Base-by-base conservation (phyloP, 1,140 invertebrate genomes). In the Ostrea denselamellosa region DNA sequence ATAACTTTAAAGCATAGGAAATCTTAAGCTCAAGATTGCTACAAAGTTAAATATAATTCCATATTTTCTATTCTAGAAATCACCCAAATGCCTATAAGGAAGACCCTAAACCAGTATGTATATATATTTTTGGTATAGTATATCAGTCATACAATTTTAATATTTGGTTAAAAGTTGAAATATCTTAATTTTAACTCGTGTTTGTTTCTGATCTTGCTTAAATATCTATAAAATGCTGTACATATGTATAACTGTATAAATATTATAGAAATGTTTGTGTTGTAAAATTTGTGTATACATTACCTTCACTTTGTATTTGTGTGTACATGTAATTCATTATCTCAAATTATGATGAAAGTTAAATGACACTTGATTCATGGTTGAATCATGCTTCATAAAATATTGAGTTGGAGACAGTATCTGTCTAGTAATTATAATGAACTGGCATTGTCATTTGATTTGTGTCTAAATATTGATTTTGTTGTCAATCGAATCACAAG, bases 71-170 rank as follows among this genome's bases (percentile, higher is more conserved):
- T 14, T 28, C 10, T 25, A 77, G 68, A 25, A 77, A 77, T 28
- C 68, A 77, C 28, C 68, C 68, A 51, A 92, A 93, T 89, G 90
- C 91, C 12, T 91, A 91, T 88, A 91, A 91, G 89, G 90, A 91
- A 88, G 90, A 92, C 84, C 89, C 91, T 51, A 92, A 90, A 90
- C 89, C 91, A 91, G 92, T 91, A 91, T 87, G 92, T 92, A 90
- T 89, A 86, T 56, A 44, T 44, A 83, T 65, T n/a, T 82, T 85
- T 85, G 90, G 90, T 90, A 89, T 88, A 86, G 85, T 90, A 86
- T 89, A 86, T 89, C 28, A 56, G 19, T 83, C 25, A 71, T 71
- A 22, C n/a, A 77, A 77, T 17, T 77, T 77, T 14, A 77, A 25
- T 28, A 25, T 77, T 10, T 34, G 68, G 34, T 77, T 17, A 62